Conservation (phyloP, 2,113 vertebrate genomes). For the Hyperopisus bebe region DNA sequence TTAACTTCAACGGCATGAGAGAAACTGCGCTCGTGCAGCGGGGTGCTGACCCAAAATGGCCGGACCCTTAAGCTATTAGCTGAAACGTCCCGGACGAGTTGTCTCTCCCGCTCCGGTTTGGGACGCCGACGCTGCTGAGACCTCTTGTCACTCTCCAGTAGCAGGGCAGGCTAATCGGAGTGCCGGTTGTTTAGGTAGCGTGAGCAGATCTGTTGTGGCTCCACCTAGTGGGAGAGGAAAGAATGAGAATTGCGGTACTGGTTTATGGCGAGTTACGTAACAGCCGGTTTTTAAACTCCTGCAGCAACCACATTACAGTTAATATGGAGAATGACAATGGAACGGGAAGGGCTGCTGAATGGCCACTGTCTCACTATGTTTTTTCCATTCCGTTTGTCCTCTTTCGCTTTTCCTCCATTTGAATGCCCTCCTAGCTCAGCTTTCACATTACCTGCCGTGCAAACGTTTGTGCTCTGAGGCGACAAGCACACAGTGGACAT, state of each 20-base stretch:
- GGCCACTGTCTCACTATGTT: not conserved
- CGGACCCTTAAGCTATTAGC: not conserved
- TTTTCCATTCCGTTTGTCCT: constrained; percentile 18
- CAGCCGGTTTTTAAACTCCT: not conserved
- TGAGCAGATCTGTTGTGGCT: not conserved
- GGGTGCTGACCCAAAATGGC: not conserved
- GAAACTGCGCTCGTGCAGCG: not conserved
- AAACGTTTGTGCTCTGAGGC: not conserved
- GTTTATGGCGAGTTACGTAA: not conserved
- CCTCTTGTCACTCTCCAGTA: not conserved
- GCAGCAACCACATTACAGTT: not conserved
- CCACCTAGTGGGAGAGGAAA: not conserved
- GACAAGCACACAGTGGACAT: not conserved
- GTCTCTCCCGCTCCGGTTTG: not conserved
- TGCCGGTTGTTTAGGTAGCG: not conserved
- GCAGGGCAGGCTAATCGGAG: not conserved
- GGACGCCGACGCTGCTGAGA: not conserved
- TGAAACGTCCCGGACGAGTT: not conserved
- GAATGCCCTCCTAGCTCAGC: not conserved
- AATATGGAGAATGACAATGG: not conserved
- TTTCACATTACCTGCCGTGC: not conserved
- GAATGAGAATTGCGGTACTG: not conserved
- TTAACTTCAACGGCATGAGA: not conserved
- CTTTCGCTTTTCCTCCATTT: not conserved
- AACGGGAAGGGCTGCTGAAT: not conserved